These are phyloP conservation scores for Tortrix viridana DNA, from an alignment of 2,888 invertebrate species.

Conservation along the genomic window DNA sequence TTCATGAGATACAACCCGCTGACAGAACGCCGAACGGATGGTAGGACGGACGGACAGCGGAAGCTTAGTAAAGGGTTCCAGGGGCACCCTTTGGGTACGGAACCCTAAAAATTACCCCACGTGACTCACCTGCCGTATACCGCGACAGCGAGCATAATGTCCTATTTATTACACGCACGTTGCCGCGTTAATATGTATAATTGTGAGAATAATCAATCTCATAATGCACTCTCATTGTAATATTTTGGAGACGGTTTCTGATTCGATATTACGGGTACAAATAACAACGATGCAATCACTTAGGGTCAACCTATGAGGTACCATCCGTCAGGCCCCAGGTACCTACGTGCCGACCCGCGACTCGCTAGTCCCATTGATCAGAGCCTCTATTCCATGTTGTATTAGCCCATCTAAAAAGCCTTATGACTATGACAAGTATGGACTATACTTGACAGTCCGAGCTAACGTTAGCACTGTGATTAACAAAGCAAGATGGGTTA, in stretches of 20 bases:
- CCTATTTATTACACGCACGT: constrained; percentile 16
- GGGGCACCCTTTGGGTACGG: too few relatives aligned
- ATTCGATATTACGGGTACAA: constrained; percentile 8
- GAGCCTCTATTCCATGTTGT: too few relatives aligned
- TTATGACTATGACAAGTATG: too few relatives aligned
- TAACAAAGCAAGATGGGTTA: too few relatives aligned
- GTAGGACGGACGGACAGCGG: too few relatives aligned
- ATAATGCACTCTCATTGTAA: neutral
- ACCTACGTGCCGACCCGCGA: neutral
- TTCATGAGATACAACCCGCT: too few relatives aligned
- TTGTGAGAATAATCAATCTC: constrained; percentile 9
- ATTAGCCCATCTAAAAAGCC: too few relatives aligned
- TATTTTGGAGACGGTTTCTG: constrained; percentile 14
- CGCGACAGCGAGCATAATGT: constrained; percentile 5
- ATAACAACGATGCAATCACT: constrained; percentile 20
- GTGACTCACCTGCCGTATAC: neutral
- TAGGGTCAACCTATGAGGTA: constrained; percentile 8
- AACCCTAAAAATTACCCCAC: too few relatives aligned
- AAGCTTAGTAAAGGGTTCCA: too few relatives aligned
- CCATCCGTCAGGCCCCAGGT: constrained; percentile 4
- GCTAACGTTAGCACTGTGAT: too few relatives aligned
- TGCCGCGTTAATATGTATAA: constrained; percentile 9
- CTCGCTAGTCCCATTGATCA: constrained; percentile 9
- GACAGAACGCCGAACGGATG: too few relatives aligned
- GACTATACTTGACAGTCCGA: too few relatives aligned